Evolutionary conservation across 2,888 invertebrate genomes (phyloP).

Genomic region (Helleia helle): DNA sequence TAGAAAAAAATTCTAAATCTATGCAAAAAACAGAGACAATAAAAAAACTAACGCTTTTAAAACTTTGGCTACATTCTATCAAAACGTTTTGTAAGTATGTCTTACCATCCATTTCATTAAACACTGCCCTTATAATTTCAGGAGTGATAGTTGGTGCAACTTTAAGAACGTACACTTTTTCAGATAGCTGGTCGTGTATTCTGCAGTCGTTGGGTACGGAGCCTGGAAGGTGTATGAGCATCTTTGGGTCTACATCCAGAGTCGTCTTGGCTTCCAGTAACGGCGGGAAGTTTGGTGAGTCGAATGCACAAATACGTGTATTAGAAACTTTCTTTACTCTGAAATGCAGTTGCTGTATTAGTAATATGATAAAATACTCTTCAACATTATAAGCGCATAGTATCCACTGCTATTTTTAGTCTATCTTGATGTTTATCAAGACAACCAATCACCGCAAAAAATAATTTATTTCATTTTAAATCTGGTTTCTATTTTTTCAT

Average conservation of each 20-base stretch:
- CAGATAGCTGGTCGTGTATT: constrained; percentile 82
- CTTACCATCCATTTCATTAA: constrained; percentile 79
- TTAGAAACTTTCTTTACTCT: constrained; percentile 86
- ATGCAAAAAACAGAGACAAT: too few relatives aligned
- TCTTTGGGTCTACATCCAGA: constrained; percentile 82
- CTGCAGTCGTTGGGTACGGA: constrained; percentile 74
- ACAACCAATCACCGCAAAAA: too few relatives aligned
- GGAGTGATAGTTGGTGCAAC: constrained; percentile 93
- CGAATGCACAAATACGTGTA: constrained; percentile 86
- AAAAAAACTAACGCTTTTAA: too few relatives aligned
- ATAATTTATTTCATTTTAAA: too few relatives aligned
- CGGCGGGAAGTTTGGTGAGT: constrained; percentile 88
- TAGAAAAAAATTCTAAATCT: too few relatives aligned
- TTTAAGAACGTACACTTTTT: constrained; percentile 88
- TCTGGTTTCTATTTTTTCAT: too few relatives aligned
- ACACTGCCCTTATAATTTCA: constrained; percentile 80
- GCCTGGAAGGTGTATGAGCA: constrained; percentile 49
- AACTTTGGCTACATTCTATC: too few relatives aligned
- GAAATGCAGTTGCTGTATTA: constrained; percentile 22
- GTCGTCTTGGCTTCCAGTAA: constrained; percentile 76
- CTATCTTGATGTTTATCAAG: too few relatives aligned
- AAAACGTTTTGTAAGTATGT: background rate
- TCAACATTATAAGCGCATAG: too few relatives aligned
- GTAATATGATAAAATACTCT: too few relatives aligned
- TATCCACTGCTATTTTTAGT: too few relatives aligned